Evolutionary conservation across 2,888 invertebrate species (phyloP).

Genomic region (Encarsia formosa): DNA sequence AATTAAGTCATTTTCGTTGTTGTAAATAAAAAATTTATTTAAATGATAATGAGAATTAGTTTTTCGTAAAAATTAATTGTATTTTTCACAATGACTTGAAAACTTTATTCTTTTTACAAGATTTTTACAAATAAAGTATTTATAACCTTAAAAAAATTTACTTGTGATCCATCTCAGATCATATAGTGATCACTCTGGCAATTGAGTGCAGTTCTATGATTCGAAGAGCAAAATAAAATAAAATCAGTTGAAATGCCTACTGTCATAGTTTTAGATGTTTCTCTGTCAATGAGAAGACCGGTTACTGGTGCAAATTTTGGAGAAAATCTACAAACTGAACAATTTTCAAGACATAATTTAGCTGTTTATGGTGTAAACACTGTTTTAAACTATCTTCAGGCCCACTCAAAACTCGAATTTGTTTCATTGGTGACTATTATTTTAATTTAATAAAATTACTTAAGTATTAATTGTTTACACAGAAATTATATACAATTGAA

Average conservation of each 20-base stretch:
- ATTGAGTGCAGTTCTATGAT: too few species aligned
- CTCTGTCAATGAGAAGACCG: conserved; percentile 67
- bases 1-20: too few species aligned
- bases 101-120: too few species aligned
- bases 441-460: conserved; percentile 17
- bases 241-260: conserved; percentile 78
- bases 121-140: too few species aligned
- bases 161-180: too few species aligned
- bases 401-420: conserved; percentile 67
- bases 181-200: too few species aligned
- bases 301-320: conserved; percentile 53
- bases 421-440: conserved; percentile 61
- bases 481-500: not conserved
- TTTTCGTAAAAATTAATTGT: too few species aligned
- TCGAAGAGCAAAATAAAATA: too few species aligned
- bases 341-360: conserved; percentile 58
- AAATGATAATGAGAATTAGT: too few species aligned
- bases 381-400: conserved; percentile 62
- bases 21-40: too few species aligned
- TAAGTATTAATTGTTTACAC: not conserved
- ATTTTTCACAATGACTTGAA: too few species aligned
- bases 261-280: conserved; percentile 67
- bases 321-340: conserved; percentile 51
- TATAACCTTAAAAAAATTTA: too few species aligned
- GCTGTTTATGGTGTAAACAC: conserved; percentile 65